Conservation (phyloP, 2,888 invertebrate species). For the Prosopocoilus inquinatus region DNA sequence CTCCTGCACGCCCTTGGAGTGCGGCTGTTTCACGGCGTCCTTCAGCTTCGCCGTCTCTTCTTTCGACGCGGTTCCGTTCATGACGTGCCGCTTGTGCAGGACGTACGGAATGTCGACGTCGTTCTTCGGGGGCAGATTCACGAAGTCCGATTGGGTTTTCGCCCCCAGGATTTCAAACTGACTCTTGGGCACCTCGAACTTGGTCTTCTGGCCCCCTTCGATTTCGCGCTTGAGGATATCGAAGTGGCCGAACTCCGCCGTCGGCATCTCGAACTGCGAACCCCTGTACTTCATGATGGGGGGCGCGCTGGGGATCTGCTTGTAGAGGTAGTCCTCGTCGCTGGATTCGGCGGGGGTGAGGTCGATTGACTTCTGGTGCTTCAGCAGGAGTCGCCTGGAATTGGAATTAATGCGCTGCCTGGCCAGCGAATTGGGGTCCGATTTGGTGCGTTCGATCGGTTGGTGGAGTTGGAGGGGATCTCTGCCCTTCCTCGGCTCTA, state of each 20-base stretch:
- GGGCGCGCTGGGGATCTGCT: slow-evolving; percentile 72
- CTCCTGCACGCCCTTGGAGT: slow-evolving; percentile 40
- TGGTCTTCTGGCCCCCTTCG: slow-evolving; percentile 56
- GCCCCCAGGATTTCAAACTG: slow-evolving; percentile 64
- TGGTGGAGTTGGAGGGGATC: slow-evolving; percentile 58
- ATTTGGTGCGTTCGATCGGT: slow-evolving; percentile 80
- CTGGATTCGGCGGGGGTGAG: slow-evolving; percentile 82
- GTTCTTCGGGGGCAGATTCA: slow-evolving; percentile 53
- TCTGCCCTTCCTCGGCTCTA: slow-evolving; percentile 63
- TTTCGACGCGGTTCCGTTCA: slow-evolving; percentile 76
- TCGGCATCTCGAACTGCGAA: slow-evolving; percentile 50
- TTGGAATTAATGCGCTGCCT: slow-evolving; percentile 71
- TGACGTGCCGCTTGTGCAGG: slow-evolving; percentile 78
- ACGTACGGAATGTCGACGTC: slow-evolving; percentile 81
- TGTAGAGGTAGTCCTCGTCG: slow-evolving; percentile 77
- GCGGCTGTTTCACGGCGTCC: slow-evolving; percentile 12
- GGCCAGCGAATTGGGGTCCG: slow-evolving; percentile 79
- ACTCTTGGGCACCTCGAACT: slow-evolving; percentile 70
- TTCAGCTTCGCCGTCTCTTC: slow-evolving; percentile 35
- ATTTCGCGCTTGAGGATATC: slow-evolving; percentile 56
- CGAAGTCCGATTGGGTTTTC: slow-evolving; percentile 50
- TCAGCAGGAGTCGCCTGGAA: slow-evolving; percentile 73
- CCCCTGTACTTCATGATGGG: slow-evolving; percentile 64
- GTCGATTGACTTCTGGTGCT: slow-evolving; percentile 85
- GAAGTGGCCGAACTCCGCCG: slow-evolving; percentile 62